These are phyloP conservation scores for Ictalurus punctatus DNA, from an alignment of 2,113 vertebrate genomes.

Conservation along the genomic window DNA sequence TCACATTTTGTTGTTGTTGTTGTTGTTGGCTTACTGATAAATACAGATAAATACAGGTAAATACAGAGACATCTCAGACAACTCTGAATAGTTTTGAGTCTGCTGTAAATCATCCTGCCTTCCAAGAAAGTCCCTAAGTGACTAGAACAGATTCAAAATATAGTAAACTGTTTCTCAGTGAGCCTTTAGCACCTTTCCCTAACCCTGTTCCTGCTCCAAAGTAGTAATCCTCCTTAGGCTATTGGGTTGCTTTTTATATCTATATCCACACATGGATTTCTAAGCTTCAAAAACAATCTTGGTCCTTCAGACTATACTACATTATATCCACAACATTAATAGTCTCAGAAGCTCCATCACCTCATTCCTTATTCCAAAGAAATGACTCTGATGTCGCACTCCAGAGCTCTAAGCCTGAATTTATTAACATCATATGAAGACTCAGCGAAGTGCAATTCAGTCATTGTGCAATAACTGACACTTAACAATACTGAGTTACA, in stretches of 20 bases:
- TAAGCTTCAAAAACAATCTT: neutral
- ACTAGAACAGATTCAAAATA: neutral
- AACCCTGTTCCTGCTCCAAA: neutral
- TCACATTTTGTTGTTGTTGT: neutral
- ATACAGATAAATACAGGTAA: neutral
- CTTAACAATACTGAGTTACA: neutral
- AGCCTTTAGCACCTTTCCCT: neutral
- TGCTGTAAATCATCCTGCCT: neutral
- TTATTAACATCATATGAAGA: neutral
- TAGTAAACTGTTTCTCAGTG: neutral
- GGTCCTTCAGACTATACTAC: neutral
- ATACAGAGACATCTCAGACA: neutral
- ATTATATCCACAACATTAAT: neutral
- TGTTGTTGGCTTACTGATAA: neutral
- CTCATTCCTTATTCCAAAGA: constrained; percentile 27
- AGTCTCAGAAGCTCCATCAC: neutral
- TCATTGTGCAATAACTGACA: neutral
- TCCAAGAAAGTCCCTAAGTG: neutral
- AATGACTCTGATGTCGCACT: neutral
- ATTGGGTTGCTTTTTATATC: neutral
- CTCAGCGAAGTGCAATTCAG: neutral
- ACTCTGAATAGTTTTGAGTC: neutral
- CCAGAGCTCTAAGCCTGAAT: neutral
- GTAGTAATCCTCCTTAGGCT: neutral
- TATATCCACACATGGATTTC: neutral